Percentiles rank a stretch among this genome's conserved stretches.
These are phyloP conservation scores for Triplophysa bombifrons DNA, from an alignment of 2,797 vertebrate species.

Conservation along the genomic window DNA sequence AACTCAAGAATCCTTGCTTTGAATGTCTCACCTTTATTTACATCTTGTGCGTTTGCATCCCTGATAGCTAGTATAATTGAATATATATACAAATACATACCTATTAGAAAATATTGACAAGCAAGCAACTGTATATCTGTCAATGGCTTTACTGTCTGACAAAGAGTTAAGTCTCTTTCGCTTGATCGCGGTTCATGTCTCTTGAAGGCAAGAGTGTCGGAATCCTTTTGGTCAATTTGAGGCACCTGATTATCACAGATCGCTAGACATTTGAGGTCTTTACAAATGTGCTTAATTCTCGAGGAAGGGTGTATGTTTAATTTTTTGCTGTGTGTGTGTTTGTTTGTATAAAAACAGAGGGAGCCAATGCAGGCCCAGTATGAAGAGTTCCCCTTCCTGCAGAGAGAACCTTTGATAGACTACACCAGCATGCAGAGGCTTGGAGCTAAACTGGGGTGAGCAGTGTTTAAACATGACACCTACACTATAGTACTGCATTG, in stretches of 20 bases:
- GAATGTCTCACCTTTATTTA: too few relatives aligned
- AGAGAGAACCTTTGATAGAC: slow-evolving; percentile 88
- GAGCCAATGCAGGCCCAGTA: slow-evolving; percentile 81
- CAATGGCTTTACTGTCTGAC: neutral
- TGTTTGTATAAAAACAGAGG: slow-evolving; percentile 67
- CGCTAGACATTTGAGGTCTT: slow-evolving; percentile 1
- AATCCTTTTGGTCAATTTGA: neutral
- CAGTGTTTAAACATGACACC: neutral
- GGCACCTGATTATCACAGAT: slow-evolving; percentile 24
- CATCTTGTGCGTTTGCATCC: too few relatives aligned
- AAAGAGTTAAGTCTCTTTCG: neutral
- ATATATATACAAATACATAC: too few relatives aligned
- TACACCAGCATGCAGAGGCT: slow-evolving; percentile 94
- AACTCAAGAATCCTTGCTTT: too few relatives aligned
- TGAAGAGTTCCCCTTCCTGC: slow-evolving; percentile 91
- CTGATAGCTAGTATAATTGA: too few relatives aligned
- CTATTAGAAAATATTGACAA: neutral
- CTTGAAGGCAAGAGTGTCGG: neutral
- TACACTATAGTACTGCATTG: neutral
- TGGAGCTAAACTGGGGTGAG: slow-evolving; percentile 93
- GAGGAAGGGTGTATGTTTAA: neutral
- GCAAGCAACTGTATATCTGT: neutral
- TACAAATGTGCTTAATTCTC: slow-evolving; percentile 5
- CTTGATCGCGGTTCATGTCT: neutral
- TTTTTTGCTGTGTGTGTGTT: slow-evolving; percentile 10